These are phyloP conservation scores for Rhyacophila evoluta DNA, from an alignment of 2,888 invertebrate species.

Conservation along the genomic window DNA sequence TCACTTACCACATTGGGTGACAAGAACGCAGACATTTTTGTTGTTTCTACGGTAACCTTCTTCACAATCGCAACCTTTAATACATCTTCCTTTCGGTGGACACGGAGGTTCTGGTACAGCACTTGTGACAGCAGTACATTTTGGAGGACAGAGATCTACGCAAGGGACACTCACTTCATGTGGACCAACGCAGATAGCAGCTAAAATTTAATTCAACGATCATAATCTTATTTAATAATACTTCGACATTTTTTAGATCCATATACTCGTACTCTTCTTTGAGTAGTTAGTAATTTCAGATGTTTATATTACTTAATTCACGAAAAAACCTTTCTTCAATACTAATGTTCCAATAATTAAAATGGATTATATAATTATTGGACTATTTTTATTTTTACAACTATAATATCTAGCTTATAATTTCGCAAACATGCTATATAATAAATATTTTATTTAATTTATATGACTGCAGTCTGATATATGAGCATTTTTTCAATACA, in stretches of 20 bases:
- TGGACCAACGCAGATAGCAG: slow-evolving; percentile 25
- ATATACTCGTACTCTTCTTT: too few relatives aligned
- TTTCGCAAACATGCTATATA: too few relatives aligned
- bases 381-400: too few relatives aligned
- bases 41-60: background rate
- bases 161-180: slow-evolving; percentile 38
- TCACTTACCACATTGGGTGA: background rate
- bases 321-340: too few relatives aligned
- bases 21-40: background rate
- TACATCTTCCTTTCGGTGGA: background rate
- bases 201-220: background rate
- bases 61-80: background rate
- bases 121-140: slow-evolving; percentile 20
- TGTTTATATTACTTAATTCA: too few relatives aligned
- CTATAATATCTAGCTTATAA: too few relatives aligned
- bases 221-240: background rate
- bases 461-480: too few relatives aligned
- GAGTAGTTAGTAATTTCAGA: too few relatives aligned
- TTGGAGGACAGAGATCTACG: slow-evolving; percentile 36
- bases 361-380: too few relatives aligned
- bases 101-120: background rate
- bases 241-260: background rate
- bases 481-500: too few relatives aligned
- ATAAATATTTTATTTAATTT: too few relatives aligned
- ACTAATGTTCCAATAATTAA: too few relatives aligned